These are phyloP conservation scores for Didymodactylos carnosus DNA, from an alignment of 2,888 invertebrate species.

Conservation along the genomic window DNA sequence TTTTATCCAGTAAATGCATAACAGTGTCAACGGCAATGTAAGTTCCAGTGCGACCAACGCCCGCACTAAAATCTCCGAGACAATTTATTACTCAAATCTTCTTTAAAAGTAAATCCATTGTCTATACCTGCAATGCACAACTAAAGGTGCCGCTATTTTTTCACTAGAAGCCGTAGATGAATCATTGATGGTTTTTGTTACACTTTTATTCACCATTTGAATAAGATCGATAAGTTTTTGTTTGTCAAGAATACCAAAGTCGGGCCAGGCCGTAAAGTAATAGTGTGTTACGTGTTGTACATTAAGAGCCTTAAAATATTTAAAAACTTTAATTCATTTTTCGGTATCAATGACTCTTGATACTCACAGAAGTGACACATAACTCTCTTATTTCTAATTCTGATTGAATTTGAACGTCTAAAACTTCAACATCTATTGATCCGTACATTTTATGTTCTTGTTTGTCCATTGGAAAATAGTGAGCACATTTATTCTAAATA, in stretches of 20 bases:
- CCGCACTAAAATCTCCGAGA: neutral
- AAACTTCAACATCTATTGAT: neutral
- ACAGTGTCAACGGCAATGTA: neutral
- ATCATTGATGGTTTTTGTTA: too few species aligned
- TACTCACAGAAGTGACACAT: too few species aligned
- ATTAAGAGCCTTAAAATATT: neutral
- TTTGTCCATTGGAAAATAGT: neutral
- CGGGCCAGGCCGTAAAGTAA: neutral
- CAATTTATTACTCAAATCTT: neutral
- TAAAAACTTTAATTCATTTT: too few species aligned
- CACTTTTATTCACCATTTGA: neutral
- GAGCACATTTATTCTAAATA: neutral
- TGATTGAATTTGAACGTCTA: neutral
- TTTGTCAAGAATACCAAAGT: neutral
- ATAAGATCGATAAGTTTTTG: neutral
- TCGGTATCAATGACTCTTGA: too few species aligned
- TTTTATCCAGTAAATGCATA: neutral
- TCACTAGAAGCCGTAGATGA: too few species aligned
- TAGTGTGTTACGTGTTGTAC: neutral
- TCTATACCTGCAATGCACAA: neutral
- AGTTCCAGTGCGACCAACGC: neutral
- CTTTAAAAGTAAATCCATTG: neutral
- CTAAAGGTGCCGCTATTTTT: neutral
- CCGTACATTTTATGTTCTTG: too few species aligned
- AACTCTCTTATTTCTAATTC: too few species aligned